Conservation (phyloP, 1,140 invertebrate species). For the Parasteatoda tepidariorum region DNA sequence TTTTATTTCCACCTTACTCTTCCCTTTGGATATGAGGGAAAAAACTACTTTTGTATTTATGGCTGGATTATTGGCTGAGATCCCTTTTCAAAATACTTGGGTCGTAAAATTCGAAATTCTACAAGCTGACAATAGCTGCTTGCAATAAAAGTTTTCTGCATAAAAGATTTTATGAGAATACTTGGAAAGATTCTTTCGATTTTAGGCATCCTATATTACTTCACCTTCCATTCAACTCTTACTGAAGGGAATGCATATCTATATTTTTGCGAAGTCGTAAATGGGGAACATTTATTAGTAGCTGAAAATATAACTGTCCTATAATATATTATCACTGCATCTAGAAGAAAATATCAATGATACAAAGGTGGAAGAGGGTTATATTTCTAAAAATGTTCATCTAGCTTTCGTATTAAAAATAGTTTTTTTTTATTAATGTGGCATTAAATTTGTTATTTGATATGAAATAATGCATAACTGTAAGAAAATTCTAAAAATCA, state of each 20-base stretch:
- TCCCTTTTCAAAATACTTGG: conserved; percentile 39
- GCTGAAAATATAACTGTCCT: background rate
- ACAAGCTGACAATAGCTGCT: conserved; percentile 54
- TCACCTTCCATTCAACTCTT: background rate
- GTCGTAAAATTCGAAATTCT: conserved; percentile 56
- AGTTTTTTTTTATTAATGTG: too few species aligned
- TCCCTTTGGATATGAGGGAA: background rate
- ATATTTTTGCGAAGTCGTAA: background rate
- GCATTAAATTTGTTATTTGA: too few species aligned
- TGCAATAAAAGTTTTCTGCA: conserved; percentile 56
- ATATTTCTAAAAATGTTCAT: too few species aligned
- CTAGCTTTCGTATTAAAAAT: too few species aligned
- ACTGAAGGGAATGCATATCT: background rate
- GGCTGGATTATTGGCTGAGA: conserved; percentile 49
- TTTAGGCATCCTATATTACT: conserved; percentile 27
- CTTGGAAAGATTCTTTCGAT: conserved; percentile 36
- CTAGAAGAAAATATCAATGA: too few species aligned
- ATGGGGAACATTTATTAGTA: background rate
- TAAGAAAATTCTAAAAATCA: too few species aligned
- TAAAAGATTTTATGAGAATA: conserved; percentile 59
- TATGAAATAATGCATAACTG: too few species aligned
- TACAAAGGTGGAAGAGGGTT: too few species aligned
- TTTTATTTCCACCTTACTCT: conserved; percentile 16
- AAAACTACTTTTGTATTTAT: conserved; percentile 18
- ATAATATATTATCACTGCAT: background rate